Evolutionary conservation across 1,140 invertebrate genomes (phyloP).

Genomic region (Aradophagus sp.): DNA sequence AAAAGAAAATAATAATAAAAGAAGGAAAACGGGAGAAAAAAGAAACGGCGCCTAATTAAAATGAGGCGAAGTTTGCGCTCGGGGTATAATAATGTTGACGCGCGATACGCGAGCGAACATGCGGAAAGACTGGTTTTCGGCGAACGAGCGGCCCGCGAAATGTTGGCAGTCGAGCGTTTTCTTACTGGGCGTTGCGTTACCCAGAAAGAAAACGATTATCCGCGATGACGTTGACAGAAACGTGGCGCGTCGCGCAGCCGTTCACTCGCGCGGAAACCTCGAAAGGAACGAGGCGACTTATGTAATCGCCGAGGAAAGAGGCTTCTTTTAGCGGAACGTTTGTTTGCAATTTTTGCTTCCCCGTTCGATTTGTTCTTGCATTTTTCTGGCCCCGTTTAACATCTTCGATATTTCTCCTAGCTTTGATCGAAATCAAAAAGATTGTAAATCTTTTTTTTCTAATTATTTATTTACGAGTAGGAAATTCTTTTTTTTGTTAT

Average conservation of each 20-base stretch:
- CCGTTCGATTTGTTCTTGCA: not conserved
- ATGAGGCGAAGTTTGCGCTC: constrained; percentile 4
- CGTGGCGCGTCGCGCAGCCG: constrained; percentile 33
- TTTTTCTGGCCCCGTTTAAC: not conserved
- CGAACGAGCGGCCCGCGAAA: constrained; percentile 29
- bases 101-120: constrained; percentile 23
- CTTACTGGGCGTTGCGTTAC: constrained; percentile 38
- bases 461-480: too few species aligned
- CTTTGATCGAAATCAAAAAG: too few species aligned
- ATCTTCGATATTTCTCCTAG: too few species aligned
- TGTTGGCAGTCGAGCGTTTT: constrained; percentile 40
- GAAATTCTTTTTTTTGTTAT: too few species aligned
- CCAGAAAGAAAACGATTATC: constrained; percentile 56
- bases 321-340: constrained; percentile 13
- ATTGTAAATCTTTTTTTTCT: too few species aligned
- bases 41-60: constrained; percentile 7
- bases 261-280: constrained; percentile 52
- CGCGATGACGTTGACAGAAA: constrained; percentile 58
- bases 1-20: too few species aligned
- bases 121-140: constrained; percentile 38
- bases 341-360: constrained; percentile 24
- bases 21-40: not conserved
- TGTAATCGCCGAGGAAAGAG: constrained; percentile 48
- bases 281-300: constrained; percentile 45
- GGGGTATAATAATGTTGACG: constrained; percentile 25